Conservation (phyloP, 1,140 invertebrate genomes). For the Scylla paramamosain region DNA sequence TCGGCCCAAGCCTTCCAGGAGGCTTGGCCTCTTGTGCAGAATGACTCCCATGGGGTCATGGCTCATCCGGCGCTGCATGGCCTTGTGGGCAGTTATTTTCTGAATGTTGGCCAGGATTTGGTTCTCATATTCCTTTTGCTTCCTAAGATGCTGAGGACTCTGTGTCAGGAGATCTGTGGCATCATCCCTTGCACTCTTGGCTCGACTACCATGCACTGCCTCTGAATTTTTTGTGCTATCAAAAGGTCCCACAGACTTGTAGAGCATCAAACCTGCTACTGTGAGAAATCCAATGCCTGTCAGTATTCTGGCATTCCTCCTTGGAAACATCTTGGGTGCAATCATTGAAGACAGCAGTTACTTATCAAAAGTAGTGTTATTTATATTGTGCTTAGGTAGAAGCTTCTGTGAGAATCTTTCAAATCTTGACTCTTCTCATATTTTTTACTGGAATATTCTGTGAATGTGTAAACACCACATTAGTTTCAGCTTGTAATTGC, state of each 20-base stretch:
- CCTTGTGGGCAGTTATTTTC: constrained; percentile 62
- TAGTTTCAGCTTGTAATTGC: not conserved
- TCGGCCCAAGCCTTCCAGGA: constrained; percentile 53
- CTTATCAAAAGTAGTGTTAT: not conserved
- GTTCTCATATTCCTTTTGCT: constrained; percentile 70
- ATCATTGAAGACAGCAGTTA: not conserved
- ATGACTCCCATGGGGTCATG: constrained; percentile 70
- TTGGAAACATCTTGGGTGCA: constrained; percentile 63
- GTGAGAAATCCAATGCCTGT: not conserved
- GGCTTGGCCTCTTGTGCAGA: constrained; percentile 60
- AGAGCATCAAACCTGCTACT: constrained; percentile 41
- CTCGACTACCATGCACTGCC: not conserved
- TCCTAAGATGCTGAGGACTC: constrained; percentile 66
- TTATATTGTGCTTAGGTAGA: not conserved
- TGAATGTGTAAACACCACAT: not conserved
- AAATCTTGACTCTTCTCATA: not conserved
- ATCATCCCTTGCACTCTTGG: not conserved
- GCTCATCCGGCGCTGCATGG: constrained; percentile 60
- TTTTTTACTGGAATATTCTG: not conserved
- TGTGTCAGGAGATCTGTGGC: constrained; percentile 53
- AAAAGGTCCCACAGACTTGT: constrained; percentile 7
- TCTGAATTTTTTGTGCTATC: constrained; percentile 25
- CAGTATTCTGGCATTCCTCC: constrained; percentile 53
- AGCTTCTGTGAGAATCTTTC: not conserved
- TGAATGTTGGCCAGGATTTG: constrained; percentile 68